Conservation (phyloP, 2,113 vertebrate genomes). For the Pangasianodon hypophthalmus region DNA sequence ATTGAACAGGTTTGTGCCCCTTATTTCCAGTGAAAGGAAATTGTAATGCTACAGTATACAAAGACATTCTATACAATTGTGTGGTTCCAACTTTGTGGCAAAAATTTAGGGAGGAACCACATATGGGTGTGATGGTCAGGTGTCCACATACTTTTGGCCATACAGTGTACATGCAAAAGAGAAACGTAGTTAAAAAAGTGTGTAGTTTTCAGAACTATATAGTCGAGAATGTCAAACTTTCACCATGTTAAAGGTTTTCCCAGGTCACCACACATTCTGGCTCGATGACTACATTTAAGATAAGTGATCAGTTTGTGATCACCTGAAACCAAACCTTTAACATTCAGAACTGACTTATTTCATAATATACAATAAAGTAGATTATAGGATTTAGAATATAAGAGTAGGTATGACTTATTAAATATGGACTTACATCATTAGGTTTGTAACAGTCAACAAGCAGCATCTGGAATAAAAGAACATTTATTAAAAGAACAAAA, state of each 20-base stretch:
- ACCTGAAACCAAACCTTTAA: neutral
- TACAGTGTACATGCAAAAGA: neutral
- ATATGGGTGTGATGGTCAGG: too few species aligned
- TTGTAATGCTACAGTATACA: too few species aligned
- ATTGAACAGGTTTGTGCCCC: too few species aligned
- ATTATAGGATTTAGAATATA: neutral
- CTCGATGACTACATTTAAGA: neutral
- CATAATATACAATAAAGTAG: neutral
- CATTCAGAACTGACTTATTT: neutral
- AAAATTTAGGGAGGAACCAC: too few species aligned
- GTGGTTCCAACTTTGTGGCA: too few species aligned
- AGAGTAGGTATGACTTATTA: neutral
- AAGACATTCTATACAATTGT: too few species aligned
- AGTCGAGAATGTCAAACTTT: neutral
- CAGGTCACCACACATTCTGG: neutral
- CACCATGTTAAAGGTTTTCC: neutral
- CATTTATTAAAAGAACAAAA: neutral
- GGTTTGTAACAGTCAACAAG: constrained; percentile 83
- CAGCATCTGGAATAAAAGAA: constrained; percentile 67
- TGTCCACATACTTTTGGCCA: neutral
- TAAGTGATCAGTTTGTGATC: neutral
- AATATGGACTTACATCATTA: constrained; percentile 73
- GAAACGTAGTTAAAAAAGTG: neutral
- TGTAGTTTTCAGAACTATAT: neutral
- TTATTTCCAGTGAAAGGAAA: too few species aligned